Evolutionary conservation across 2,113 vertebrate species (phyloP).

Genomic region (Oreochromis niloticus): DNA sequence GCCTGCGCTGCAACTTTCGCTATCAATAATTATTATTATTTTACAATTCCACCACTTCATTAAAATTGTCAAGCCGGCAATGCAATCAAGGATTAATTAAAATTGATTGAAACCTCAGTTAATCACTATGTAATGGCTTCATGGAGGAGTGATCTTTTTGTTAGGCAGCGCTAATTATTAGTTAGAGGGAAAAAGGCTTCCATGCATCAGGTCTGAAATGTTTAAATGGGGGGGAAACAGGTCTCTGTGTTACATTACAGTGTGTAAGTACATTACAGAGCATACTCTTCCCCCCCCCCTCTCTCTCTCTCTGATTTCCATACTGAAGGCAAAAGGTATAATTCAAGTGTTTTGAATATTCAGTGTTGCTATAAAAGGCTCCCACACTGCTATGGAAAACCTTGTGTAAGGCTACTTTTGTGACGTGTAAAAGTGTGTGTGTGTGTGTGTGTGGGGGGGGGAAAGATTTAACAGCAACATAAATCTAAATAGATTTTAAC

Average conservation of each 20-base stretch:
- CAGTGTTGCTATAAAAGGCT: constrained; percentile 55
- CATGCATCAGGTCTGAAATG: neutral
- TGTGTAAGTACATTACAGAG: neutral
- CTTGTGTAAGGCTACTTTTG: constrained; percentile 9
- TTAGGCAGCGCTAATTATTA: constrained; percentile 20
- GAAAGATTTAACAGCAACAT: constrained; percentile 60
- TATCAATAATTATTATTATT: neutral
- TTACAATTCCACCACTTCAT: neutral
- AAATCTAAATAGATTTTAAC: constrained; percentile 72
- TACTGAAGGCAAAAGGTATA: constrained; percentile 33
- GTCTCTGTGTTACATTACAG: neutral
- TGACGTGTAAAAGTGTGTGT: neutral
- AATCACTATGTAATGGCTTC: constrained; percentile 18
- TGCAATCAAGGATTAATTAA: constrained; percentile 35
- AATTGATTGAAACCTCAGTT: constrained; percentile 42
- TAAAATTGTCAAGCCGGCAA: neutral
- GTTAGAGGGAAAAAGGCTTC: neutral
- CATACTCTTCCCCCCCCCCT: neutral
- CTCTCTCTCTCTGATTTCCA: constrained; percentile 29
- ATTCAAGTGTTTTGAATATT: constrained; percentile 61
- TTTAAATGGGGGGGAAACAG: neutral
- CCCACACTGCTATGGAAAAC: neutral
- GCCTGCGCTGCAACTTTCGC: neutral
- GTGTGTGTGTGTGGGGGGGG: neutral
- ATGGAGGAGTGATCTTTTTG: constrained; percentile 1